These are phyloP conservation scores for Ibycter americanus DNA, from an alignment of 2,797 vertebrate genomes.

Conservation along the genomic window DNA sequence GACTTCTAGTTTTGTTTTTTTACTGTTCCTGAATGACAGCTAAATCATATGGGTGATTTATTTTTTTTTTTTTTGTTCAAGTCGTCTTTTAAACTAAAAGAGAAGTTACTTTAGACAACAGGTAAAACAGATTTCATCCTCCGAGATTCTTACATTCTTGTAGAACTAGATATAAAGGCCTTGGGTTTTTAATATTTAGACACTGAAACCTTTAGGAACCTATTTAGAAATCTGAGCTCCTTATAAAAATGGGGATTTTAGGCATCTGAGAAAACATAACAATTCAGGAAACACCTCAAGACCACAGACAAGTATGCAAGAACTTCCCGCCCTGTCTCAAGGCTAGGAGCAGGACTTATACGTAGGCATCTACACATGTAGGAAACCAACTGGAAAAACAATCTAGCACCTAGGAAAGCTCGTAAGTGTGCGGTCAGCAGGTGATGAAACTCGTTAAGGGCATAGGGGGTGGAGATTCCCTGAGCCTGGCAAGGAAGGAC, in stretches of 20 bases:
- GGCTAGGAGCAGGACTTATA: background rate
- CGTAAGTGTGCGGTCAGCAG: too few relatives aligned
- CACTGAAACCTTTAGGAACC: background rate
- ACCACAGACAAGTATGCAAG: background rate
- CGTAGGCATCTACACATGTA: background rate
- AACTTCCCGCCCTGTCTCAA: background rate
- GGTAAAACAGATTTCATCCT: background rate
- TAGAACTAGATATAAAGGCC: background rate
- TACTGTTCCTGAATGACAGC: background rate
- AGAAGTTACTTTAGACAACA: background rate
- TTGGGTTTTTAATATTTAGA: background rate
- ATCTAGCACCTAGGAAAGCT: too few relatives aligned
- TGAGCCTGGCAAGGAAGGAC: too few relatives aligned
- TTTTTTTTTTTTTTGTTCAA: background rate
- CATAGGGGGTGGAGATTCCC: too few relatives aligned
- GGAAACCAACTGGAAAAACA: too few relatives aligned
- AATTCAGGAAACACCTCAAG: background rate
- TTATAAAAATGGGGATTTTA: background rate
- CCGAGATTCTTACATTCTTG: background rate
- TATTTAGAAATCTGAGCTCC: background rate
- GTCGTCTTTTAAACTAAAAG: background rate
- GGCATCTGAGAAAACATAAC: background rate
- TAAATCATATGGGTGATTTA: background rate
- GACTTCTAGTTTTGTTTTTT: background rate
- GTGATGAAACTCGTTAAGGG: too few relatives aligned